A percentile compares a stretch with the other conserved stretches of the same genome.
These are phyloP conservation scores for Drosophila tanythrix DNA, from an alignment of 2,888 invertebrate species.

Conservation along the genomic window DNA sequence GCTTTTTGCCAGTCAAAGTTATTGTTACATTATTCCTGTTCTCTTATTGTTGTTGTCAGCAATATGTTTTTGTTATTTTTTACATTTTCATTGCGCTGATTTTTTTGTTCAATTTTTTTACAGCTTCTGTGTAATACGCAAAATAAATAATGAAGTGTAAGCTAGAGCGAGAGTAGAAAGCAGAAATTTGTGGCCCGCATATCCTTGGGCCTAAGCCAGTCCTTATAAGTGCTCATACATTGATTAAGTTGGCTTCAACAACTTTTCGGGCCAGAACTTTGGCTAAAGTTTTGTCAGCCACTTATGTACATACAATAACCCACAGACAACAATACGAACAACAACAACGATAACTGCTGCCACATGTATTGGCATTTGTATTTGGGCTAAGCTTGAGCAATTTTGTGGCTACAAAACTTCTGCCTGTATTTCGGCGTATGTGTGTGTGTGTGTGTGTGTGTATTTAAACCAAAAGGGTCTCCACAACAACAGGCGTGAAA, in stretches of 20 bases:
- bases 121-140: conserved; percentile 23
- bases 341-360: conserved; percentile 29
- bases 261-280: conserved; percentile 59
- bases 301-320: conserved; percentile 67
- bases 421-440: not conserved
- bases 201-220: conserved; percentile 59
- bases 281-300: conserved; percentile 67
- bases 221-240: conserved; percentile 66
- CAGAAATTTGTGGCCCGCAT: conserved; percentile 35
- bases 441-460: conserved; percentile 8
- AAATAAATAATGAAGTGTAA: conserved; percentile 76
- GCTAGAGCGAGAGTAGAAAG: conserved; percentile 22
- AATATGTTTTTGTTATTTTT: conserved; percentile 79
- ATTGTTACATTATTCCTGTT: conserved; percentile 28
- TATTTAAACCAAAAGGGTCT: conserved; percentile 66
- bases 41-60: conserved; percentile 68
- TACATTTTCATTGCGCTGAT: conserved; percentile 70
- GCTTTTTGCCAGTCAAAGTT: conserved; percentile 18
- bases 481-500: conserved; percentile 65
- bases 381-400: conserved; percentile 66
- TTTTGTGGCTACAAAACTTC: conserved; percentile 62
- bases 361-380: conserved; percentile 73
- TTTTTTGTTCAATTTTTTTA: conserved; percentile 10
- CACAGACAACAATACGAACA: conserved; percentile 29
- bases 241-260: conserved; percentile 66